A percentile compares a stretch with the other conserved stretches of the same genome.
Conservation (phyloP, 37 sponge, comb jelly and placozoan species). For the Aphrocallistes beatrix region DNA sequence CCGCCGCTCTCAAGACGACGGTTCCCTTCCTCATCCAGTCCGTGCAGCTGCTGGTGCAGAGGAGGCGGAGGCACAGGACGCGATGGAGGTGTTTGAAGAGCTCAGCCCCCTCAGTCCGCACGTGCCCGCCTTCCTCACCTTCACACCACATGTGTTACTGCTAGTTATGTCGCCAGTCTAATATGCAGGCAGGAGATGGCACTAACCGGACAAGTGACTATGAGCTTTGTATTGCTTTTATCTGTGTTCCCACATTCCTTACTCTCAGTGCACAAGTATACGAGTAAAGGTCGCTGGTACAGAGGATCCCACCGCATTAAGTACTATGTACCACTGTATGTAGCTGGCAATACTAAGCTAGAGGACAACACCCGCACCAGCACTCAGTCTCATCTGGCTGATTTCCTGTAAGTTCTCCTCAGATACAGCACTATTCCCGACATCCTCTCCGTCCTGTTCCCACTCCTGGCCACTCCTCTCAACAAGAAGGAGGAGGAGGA, state of each 20-base stretch:
- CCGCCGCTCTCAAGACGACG: no score
- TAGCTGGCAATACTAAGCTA: slow-evolving; percentile 32
- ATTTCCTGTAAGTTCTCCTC: slow-evolving; percentile 48
- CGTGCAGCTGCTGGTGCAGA: slow-evolving; percentile 43
- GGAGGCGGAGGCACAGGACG: slow-evolving; percentile 80
- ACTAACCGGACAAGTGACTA: neutral
- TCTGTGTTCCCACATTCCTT: neutral
- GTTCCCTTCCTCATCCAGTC: no score
- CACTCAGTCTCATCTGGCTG: slow-evolving; percentile 69
- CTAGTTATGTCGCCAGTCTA: neutral
- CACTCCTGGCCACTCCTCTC: slow-evolving; percentile 40
- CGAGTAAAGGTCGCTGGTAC: neutral
- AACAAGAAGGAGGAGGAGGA: slow-evolving; percentile 26
- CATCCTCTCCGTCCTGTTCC: slow-evolving; percentile 29
- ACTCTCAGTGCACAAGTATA: neutral
- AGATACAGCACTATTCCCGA: slow-evolving; percentile 32
- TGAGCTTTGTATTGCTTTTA: neutral
- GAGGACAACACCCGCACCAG: slow-evolving; percentile 57
- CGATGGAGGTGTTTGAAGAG: slow-evolving; percentile 93
- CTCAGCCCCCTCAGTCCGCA: slow-evolving; percentile 56
- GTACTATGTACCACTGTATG: slow-evolving; percentile 14
- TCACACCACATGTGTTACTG: slow-evolving; percentile 57
- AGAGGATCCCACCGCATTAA: neutral
- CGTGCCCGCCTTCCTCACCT: slow-evolving; percentile 42
- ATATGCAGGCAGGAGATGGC: neutral